phyloP scores from a whole-genome alignment of 2,113 vertebrate species.

The Rhea pennata region DNA sequence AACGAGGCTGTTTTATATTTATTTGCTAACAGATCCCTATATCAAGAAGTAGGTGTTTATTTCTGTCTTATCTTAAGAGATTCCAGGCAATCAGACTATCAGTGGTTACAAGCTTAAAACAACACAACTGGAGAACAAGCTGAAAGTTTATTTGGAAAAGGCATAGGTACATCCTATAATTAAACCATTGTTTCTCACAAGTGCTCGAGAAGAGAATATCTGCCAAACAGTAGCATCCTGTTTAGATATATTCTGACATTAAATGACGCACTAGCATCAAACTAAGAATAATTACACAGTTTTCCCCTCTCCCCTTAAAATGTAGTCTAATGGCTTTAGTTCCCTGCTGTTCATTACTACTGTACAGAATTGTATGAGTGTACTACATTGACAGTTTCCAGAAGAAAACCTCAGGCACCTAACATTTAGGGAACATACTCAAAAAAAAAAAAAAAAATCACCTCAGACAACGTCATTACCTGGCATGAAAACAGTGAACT shows the following conservation, averaged over 20 bases:
- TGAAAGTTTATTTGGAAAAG: slow-evolving; percentile 48
- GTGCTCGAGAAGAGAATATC: slow-evolving; percentile 30
- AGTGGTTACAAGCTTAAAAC: slow-evolving; percentile 28
- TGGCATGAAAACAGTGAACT: slow-evolving; percentile 8
- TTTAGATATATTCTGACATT: slow-evolving; percentile 24
- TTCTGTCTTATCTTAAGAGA: slow-evolving; percentile 19
- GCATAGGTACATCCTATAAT: slow-evolving; percentile 54
- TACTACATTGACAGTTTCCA: not conserved
- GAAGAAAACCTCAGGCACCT: not conserved
- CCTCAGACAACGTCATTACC: not conserved
- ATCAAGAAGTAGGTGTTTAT: slow-evolving; percentile 24
- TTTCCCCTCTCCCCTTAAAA: not conserved
- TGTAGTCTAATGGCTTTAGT: not conserved
- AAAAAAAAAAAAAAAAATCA: not conserved
- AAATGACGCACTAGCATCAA: not conserved
- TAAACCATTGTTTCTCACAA: slow-evolving; percentile 38
- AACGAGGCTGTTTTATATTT: not conserved
- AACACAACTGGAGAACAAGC: slow-evolving; percentile 28
- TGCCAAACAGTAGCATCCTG: slow-evolving; percentile 42
- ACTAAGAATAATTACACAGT: not conserved
- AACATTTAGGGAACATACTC: not conserved
- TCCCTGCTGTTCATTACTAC: not conserved
- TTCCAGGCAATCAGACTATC: slow-evolving; percentile 4
- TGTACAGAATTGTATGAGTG: not conserved
- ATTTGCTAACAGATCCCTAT: not conserved